These are phyloP conservation scores for Eugnorisma glareosa DNA, from an alignment of 2,888 invertebrate species.

Conservation along the genomic window DNA sequence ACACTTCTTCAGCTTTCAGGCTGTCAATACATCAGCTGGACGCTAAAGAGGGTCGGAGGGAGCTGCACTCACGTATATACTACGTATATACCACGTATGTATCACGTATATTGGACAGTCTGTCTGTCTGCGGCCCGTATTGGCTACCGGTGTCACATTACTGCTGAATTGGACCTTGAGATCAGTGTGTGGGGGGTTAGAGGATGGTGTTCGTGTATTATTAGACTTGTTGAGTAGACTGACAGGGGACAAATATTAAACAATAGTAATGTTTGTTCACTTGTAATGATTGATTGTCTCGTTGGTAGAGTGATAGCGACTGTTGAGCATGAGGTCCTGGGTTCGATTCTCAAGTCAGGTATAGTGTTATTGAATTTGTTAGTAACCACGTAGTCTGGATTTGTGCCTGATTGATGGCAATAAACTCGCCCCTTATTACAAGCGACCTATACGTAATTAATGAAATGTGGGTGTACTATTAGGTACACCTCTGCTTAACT, in stretches of 20 bases:
- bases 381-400: too few species aligned
- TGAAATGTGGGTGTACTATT: too few species aligned
- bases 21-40: slow-evolving; percentile 49
- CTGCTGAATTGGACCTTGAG: slow-evolving; percentile 34
- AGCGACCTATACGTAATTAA: too few species aligned
- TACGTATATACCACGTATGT: slow-evolving; percentile 15
- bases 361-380: too few species aligned
- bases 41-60: slow-evolving; percentile 58
- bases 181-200: not conserved
- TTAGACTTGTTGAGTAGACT: not conserved
- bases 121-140: slow-evolving; percentile 55
- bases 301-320: too few species aligned
- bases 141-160: slow-evolving; percentile 62
- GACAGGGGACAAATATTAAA: not conserved
- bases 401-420: too few species aligned
- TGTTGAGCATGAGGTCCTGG: too few species aligned
- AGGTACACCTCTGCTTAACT: too few species aligned
- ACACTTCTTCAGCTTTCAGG: slow-evolving; percentile 18
- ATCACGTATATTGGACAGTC: slow-evolving; percentile 59
- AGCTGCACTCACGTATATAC: slow-evolving; percentile 52
- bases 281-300: not conserved
- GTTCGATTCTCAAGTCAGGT: too few species aligned
- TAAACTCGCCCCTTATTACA: too few species aligned
- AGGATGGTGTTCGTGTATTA: not conserved
- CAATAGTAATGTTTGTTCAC: not conserved